Conservation (phyloP, 2,113 vertebrate genomes). For the Gorsachius goisagi region DNA sequence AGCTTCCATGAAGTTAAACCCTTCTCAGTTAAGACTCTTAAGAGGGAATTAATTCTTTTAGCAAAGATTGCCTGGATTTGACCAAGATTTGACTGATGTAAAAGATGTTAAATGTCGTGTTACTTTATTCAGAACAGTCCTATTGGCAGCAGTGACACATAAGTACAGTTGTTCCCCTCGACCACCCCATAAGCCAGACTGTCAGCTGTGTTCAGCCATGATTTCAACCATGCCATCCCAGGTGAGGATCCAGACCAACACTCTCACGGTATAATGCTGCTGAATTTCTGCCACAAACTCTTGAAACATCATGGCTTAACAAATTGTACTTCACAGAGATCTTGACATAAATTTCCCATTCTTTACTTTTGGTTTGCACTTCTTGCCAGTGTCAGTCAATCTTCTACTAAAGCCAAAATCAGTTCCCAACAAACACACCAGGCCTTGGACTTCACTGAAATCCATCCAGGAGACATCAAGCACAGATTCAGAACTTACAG, state of each 20-base stretch:
- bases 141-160: not conserved
- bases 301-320: not conserved
- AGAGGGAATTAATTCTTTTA: not conserved
- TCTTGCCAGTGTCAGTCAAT: not conserved
- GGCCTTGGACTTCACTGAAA: not conserved
- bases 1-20: not conserved
- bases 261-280: fast-evolving
- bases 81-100: not conserved
- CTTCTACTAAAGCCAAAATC: not conserved
- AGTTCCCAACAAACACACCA: not conserved
- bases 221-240: not conserved
- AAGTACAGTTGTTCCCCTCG: not conserved
- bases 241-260: not conserved
- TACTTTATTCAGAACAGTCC: not conserved
- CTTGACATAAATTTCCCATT: not conserved
- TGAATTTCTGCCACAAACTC: not conserved
- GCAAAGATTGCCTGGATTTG: not conserved
- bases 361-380: not conserved
- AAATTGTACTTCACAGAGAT: not conserved
- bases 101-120: not conserved
- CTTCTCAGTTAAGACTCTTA: not conserved
- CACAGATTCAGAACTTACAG: not conserved
- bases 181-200: not conserved
- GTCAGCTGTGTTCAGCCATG: not conserved
- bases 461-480: not conserved